A percentile compares a stretch with the other conserved stretches of the same genome.
Conservation (phyloP, 2,888 invertebrate genomes). For the Epistrophe eligans region DNA sequence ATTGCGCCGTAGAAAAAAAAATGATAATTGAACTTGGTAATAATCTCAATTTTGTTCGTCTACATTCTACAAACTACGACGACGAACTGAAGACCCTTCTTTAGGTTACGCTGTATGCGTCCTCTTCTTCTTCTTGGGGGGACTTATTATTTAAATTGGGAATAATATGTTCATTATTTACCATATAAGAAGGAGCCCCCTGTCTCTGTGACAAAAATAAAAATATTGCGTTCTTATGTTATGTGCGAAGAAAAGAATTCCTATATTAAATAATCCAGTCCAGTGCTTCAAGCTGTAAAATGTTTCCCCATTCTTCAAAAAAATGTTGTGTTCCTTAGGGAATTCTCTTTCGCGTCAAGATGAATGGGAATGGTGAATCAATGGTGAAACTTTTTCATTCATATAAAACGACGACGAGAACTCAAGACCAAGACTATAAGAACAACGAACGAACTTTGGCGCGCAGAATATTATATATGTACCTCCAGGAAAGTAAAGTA, state of each 20-base stretch:
- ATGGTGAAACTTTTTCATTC: conserved; percentile 58
- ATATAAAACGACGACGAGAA: conserved; percentile 17
- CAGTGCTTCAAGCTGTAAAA: neutral
- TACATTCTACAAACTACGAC: neutral
- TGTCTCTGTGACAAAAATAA: conserved; percentile 17
- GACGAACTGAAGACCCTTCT: neutral
- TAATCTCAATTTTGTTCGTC: conserved; percentile 22
- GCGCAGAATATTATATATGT: conserved; percentile 14
- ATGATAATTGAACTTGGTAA: conserved; percentile 54
- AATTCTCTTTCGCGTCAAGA: conserved; percentile 21
- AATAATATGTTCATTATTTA: conserved; percentile 39
- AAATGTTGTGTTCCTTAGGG: neutral
- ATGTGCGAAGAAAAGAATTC: conserved; percentile 55
- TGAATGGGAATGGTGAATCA: conserved; percentile 47
- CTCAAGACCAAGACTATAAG: neutral
- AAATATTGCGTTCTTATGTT: conserved; percentile 32
- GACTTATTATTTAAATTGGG: conserved; percentile 19
- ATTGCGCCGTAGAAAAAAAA: conserved; percentile 49
- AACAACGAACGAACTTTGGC: conserved; percentile 32
- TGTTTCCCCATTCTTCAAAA: conserved; percentile 22
- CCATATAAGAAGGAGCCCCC: conserved; percentile 6
- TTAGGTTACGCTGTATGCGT: conserved; percentile 64
- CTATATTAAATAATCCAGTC: conserved; percentile 40
- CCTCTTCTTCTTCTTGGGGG: conserved; percentile 46
- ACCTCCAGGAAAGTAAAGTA: neutral